Percentiles rank a stretch among this genome's conserved stretches.
phyloP scores from a whole-genome alignment of 2,797 vertebrate species.

The Clarias fuscus region DNA sequence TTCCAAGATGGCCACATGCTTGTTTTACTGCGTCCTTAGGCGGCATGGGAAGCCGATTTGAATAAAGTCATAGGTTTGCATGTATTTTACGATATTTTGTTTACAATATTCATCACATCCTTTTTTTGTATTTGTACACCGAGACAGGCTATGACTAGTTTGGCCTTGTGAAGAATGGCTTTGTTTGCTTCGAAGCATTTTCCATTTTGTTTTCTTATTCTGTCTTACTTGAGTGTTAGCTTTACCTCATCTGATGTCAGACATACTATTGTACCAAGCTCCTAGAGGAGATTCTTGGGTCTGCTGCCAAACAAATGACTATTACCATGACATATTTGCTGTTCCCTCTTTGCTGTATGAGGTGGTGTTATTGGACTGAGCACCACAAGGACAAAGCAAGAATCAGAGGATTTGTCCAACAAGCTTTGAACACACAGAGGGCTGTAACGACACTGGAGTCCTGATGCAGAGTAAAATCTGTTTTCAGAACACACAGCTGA shows the following conservation, averaged over 20 bases:
- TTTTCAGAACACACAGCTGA: slow-evolving; percentile 40
- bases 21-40: neutral
- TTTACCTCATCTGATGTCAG: slow-evolving; percentile 48
- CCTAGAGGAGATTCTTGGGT: slow-evolving; percentile 46
- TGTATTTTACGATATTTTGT: neutral
- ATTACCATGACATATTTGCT: slow-evolving; percentile 56
- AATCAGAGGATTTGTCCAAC: slow-evolving; percentile 58
- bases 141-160: neutral
- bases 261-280: slow-evolving; percentile 45
- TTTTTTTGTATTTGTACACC: neutral
- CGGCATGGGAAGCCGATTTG: neutral
- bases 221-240: slow-evolving; percentile 31
- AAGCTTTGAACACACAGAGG: slow-evolving; percentile 54
- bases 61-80: neutral
- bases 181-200: slow-evolving; percentile 26
- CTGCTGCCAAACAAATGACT: slow-evolving; percentile 57
- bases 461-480: slow-evolving; percentile 28
- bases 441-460: slow-evolving; percentile 38
- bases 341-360: slow-evolving; percentile 50
- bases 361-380: slow-evolving; percentile 55
- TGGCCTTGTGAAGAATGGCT: neutral
- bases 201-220: neutral
- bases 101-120: neutral
- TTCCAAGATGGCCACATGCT: neutral
- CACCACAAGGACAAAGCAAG: slow-evolving; percentile 58